A percentile compares a stretch with the other conserved stretches of the same genome.
Evolutionary conservation across 2,888 invertebrate genomes (phyloP).

Genomic region (Agrypnus murinus): DNA sequence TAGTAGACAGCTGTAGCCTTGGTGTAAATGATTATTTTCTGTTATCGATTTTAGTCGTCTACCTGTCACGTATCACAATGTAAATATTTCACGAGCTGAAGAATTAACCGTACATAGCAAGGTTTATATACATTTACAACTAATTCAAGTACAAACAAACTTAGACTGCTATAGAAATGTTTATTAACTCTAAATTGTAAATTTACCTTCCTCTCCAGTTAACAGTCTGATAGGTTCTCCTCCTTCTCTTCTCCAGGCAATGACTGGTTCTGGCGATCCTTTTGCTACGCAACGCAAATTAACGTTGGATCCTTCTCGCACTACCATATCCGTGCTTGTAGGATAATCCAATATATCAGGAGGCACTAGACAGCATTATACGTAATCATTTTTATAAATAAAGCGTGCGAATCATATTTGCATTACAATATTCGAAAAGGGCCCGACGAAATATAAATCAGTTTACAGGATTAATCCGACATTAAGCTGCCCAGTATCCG

Average conservation of each 20-base stretch:
- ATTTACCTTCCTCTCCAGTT: conserved; percentile 80
- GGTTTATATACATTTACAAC: neutral
- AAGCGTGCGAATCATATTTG: conserved; percentile 46
- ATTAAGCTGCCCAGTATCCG: conserved; percentile 54
- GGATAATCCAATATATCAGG: conserved; percentile 88
- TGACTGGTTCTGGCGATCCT: conserved; percentile 89
- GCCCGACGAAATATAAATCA: conserved; percentile 59
- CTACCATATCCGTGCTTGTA: conserved; percentile 89
- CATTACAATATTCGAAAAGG: conserved; percentile 50
- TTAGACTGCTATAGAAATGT: neutral
- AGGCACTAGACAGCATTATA: conserved; percentile 75
- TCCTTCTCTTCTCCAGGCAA: conserved; percentile 91
- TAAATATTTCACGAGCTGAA: too few species aligned
- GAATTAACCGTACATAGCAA: too few species aligned
- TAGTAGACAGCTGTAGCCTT: too few species aligned
- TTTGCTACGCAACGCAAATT: conserved; percentile 90
- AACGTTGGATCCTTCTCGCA: conserved; percentile 89
- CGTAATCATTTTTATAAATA: conserved; percentile 48
- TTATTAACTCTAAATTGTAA: conserved; percentile 23
- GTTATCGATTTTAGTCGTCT: too few species aligned
- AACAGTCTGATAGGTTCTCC: conserved; percentile 82
- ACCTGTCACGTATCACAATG: too few species aligned
- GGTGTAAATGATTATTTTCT: too few species aligned
- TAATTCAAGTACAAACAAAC: conserved; percentile 1
- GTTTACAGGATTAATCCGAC: conserved; percentile 59